Evolutionary conservation across 1,140 invertebrate genomes (phyloP).

Genomic region (Apis dorsata): DNA sequence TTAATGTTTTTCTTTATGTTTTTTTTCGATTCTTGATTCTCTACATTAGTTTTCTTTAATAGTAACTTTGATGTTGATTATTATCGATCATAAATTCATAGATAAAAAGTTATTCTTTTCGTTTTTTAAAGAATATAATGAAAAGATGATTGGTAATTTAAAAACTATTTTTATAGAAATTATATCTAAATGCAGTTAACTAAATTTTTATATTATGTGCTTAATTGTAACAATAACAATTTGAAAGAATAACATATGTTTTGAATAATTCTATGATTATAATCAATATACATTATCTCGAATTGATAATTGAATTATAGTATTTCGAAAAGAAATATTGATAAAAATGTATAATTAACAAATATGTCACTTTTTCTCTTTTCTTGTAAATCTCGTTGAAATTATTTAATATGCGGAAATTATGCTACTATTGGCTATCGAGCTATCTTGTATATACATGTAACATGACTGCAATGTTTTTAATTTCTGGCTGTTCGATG

Average conservation of each 20-base stretch:
- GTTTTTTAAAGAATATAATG: neutral
- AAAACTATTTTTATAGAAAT: neutral
- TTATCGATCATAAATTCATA: neutral
- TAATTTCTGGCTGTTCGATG: slow-evolving; percentile 70
- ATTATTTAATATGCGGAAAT: slow-evolving; percentile 4
- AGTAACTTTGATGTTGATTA: neutral
- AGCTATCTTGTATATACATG: slow-evolving; percentile 23
- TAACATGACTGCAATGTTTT: slow-evolving; percentile 59
- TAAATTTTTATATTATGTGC: neutral
- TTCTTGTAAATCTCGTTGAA: neutral
- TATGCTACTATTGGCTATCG: neutral
- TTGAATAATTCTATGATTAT: neutral
- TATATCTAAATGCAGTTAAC: neutral
- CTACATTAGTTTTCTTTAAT: too few species aligned
- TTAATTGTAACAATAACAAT: too few species aligned
- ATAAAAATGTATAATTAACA: too few species aligned
- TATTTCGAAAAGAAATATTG: neutral
- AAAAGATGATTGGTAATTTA: neutral
- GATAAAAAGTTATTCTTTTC: neutral
- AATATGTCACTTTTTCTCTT: neutral
- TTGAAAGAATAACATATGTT: neutral
- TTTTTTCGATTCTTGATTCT: neutral
- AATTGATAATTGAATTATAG: neutral
- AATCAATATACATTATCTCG: neutral
- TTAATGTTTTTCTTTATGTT: neutral